Evolutionary conservation across 1,140 invertebrate species (phyloP), one percentile per base, ranked within the genome.

Genomic region (Scylla paramamosain): DNA sequence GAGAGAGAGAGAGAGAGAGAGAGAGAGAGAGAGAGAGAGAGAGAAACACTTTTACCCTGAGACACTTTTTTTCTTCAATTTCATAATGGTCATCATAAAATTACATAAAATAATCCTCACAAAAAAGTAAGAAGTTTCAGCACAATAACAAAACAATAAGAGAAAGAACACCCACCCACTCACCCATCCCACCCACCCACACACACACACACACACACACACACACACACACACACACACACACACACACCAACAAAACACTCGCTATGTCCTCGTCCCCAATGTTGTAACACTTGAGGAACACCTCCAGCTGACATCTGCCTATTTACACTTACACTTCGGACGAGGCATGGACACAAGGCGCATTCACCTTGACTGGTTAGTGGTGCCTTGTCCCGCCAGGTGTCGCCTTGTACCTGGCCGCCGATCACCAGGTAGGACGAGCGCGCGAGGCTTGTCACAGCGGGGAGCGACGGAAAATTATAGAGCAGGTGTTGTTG

Each of bases 11-110:
- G 88, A n/a, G 31, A 39, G 25, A 39, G 29, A 46, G 45, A 39
- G 88, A n/a, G 31, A n/a, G 31, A 39, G 88, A 90, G 88, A 46
- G 88, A n/a, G 31, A n/a, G 31, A 39, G 88, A 39, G 88, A 90
- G 29, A n/a, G 25, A n/a, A 39, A 6, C n/a, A n/a, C n/a, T n/a
- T 8, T 7, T 8, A 39, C 39, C 39, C 6, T 39, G 1, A 39
- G 39, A 39, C 6, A 39, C 39, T 2, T 39, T 39, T 39, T 39
- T 6, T 39, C 6, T 39, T 39, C 39, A 39, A 39, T 39, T 39
- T 39, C 39, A 6, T 6, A 39, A 39, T 39, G 6, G 39, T 39
- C 6, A 39, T 39, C 6, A 39, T 39, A 39, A 39, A 39, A 6
- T 39, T 39, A 39, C 39, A 39, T 39, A 39, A 39, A 39, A 2